These are phyloP conservation scores for Caenorhabditis auriculariae DNA, from an alignment of 2,888 invertebrate genomes.

Conservation along the genomic window DNA sequence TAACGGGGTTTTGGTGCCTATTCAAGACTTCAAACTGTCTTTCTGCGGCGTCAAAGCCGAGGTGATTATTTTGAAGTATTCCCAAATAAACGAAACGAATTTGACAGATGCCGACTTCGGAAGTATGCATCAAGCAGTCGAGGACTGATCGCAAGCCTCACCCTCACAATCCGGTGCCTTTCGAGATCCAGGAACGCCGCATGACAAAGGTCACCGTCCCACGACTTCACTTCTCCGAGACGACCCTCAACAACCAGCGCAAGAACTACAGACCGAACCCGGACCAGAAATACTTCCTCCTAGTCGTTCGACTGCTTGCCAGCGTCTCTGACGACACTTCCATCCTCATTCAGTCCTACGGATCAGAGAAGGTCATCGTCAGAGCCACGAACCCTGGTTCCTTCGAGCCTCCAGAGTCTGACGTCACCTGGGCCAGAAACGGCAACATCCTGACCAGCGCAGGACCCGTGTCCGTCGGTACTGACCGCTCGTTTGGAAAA, in stretches of 20 bases:
- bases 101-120: conserved; percentile 90
- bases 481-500: conserved; percentile 84
- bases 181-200: conserved; percentile 70
- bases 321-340: conserved; percentile 40
- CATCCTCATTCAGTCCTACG: conserved; percentile 72
- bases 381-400: conserved; percentile 98
- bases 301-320: conserved; percentile 73
- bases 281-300: conserved; percentile 76
- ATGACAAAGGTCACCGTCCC: conserved; percentile 92
- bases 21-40: conserved; percentile 86
- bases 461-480: conserved; percentile 90
- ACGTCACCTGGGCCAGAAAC: conserved; percentile 90
- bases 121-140: conserved; percentile 93
- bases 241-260: conserved; percentile 97
- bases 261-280: conserved; percentile 98
- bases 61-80: too few species aligned
- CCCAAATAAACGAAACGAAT: too few species aligned
- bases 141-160: conserved; percentile 94
- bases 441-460: conserved; percentile 83
- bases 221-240: conserved; percentile 94
- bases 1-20: conserved; percentile 78
- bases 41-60: conserved; percentile 96
- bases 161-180: conserved; percentile 57
- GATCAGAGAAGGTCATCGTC: conserved; percentile 94
- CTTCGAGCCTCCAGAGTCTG: conserved; percentile 88